Percentiles rank a stretch among this genome's conserved stretches.
Conservation (phyloP, 2,113 vertebrate genomes). For the Genyomyrus donnyi region DNA sequence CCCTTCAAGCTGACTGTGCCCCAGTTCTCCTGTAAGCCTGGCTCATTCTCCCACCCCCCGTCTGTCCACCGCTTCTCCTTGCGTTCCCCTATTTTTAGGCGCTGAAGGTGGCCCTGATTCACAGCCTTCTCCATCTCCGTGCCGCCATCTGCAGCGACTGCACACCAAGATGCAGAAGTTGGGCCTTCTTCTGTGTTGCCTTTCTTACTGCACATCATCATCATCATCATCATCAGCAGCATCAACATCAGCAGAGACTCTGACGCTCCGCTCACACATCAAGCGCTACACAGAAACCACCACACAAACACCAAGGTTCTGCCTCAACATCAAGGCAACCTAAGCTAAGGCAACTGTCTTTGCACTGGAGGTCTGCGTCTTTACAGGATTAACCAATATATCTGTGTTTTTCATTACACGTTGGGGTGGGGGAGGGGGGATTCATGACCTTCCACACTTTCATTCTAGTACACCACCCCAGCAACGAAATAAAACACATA, state of each 20-base stretch:
- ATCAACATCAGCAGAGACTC: neutral
- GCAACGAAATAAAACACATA: neutral
- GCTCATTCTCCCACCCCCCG: neutral
- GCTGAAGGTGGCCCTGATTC: conserved; percentile 13
- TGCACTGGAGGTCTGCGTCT: neutral
- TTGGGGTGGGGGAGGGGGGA: neutral
- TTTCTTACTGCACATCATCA: neutral
- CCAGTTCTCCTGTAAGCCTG: conserved; percentile 5
- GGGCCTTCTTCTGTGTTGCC: neutral
- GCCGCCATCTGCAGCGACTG: neutral
- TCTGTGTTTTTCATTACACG: neutral
- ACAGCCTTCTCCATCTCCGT: neutral
- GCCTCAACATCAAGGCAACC: neutral
- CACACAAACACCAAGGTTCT: neutral
- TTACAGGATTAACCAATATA: neutral
- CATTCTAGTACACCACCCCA: neutral
- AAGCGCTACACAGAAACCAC: neutral
- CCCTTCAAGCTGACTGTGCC: neutral
- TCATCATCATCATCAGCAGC: neutral
- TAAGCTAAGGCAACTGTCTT: neutral
- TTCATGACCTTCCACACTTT: neutral
- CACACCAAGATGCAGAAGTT: neutral
- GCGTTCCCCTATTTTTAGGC: conserved; percentile 20
- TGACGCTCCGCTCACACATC: neutral
- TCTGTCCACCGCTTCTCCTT: neutral